Base-by-base conservation (phyloP, 2,888 invertebrate genomes). In the Copidosoma aretas region DNA sequence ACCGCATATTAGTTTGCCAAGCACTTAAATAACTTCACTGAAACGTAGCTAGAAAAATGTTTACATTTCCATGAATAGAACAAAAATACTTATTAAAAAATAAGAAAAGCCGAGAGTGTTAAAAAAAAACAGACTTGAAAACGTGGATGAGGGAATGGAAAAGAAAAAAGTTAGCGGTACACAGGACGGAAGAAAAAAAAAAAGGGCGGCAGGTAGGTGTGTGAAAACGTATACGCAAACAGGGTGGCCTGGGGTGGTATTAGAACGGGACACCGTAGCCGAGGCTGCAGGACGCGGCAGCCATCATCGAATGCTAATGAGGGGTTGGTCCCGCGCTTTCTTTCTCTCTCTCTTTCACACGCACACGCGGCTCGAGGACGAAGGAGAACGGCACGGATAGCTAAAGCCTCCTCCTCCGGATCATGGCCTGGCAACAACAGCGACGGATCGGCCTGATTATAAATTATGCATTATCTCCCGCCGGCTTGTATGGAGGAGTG, bases 281-380 rank as follows among this genome's bases (percentile, higher is more conserved):
- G 73, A 76, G 79, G 78, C 80, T 79, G 80, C 81, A 82, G 79
- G 80, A 81, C 80, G 79, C 79, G 80, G 82, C 83, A 81, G 82
- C 82, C 83, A 83, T 83, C 82, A 82, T 82, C 82, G 84, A 83
- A 82, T 83, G 83, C 83, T 83, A 83, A 83, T 83, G 83, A 82
- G 83, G 82, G 81, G 82, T 81, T 80, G 79, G 80, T 78, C 63
- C 58, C 65, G 59, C 53, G 49, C 56, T 51, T 32, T 24, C 56
- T 10, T 25, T 24, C 22, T 60, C 12, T 24, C 56, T 10, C 46
- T 24, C 22, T 60, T 19, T 43, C 41, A 21, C 39, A 49, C 52
- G 43, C 32, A n/a, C 46, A 25, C 61, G n/a, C 61, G 22, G 3
- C 61, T 41, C 12, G 32, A 39, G 64, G 41, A 64, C 56, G 60